Evolutionary conservation across 2,113 vertebrate genomes (phyloP).

Genomic region (Lagopus muta): DNA sequence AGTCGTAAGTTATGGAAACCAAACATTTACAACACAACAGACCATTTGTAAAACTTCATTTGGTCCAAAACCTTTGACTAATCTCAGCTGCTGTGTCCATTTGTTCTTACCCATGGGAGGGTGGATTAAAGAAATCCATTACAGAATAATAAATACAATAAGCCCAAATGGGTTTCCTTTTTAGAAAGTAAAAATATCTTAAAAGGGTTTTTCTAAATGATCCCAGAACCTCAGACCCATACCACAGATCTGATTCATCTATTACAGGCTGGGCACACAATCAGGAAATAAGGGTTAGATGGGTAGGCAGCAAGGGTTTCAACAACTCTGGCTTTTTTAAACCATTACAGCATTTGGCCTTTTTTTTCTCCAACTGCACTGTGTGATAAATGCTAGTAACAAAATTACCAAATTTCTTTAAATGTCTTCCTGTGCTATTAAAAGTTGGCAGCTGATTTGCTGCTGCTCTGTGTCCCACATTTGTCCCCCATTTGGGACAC

Average conservation of each 20-base stretch:
- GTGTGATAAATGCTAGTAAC: background rate
- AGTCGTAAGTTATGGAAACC: background rate
- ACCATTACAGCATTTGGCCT: background rate
- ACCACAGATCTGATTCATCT: background rate
- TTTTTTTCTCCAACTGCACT: background rate
- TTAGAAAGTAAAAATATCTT: background rate
- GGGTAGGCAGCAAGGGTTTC: background rate
- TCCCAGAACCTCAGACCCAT: background rate
- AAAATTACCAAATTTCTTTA: constrained; percentile 25
- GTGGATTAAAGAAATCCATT: background rate
- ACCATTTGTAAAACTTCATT: background rate
- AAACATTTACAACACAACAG: background rate
- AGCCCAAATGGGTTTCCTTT: background rate
- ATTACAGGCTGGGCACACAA: background rate
- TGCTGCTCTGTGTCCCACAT: background rate
- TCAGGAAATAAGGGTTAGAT: background rate
- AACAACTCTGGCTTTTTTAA: background rate
- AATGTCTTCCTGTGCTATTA: constrained; percentile 12
- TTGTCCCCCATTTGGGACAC: constrained; percentile 22
- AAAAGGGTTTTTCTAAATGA: background rate
- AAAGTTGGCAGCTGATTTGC: constrained; percentile 25
- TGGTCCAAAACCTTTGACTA: background rate
- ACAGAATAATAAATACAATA: constrained; percentile 20
- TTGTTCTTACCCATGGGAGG: constrained; percentile 11
- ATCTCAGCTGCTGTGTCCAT: background rate